These are phyloP conservation scores for Acleris cristana DNA, from an alignment of 2,888 invertebrate genomes.

Conservation along the genomic window DNA sequence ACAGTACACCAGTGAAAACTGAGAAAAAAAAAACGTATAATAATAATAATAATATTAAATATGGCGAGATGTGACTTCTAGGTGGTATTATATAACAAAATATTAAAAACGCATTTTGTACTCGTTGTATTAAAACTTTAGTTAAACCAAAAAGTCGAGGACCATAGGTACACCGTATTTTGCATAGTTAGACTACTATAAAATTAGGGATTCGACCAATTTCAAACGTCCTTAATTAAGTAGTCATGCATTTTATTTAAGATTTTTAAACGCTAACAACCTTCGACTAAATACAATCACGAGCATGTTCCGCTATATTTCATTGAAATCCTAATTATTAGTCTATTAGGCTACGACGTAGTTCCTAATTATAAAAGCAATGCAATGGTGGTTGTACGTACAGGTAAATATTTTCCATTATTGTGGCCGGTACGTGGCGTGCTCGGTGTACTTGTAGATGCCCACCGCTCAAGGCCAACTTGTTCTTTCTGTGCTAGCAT, in stretches of 20 bases:
- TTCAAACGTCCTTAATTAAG: not conserved
- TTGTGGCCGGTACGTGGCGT: slow-evolving; percentile 8
- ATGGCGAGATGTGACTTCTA: too few species aligned
- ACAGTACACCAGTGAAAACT: too few species aligned
- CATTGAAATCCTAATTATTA: not conserved
- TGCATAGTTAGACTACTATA: not conserved
- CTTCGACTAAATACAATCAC: not conserved
- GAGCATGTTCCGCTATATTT: not conserved
- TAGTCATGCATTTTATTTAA: not conserved
- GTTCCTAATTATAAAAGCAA: not conserved
- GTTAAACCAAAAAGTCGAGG: not conserved
- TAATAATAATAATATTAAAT: too few species aligned
- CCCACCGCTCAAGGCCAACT: slow-evolving; percentile 22
- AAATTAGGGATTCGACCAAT: not conserved
- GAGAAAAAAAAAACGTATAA: too few species aligned
- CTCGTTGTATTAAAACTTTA: not conserved
- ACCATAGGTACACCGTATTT: not conserved
- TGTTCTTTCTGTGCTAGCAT: slow-evolving; percentile 10
- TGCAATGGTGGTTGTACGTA: slow-evolving; percentile 11
- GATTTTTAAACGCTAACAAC: not conserved
- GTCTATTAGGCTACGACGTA: not conserved
- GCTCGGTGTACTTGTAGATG: not conserved
- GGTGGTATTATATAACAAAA: not conserved
- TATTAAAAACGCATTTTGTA: not conserved
- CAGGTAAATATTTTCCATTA: slow-evolving; percentile 10